These are phyloP conservation scores for Balaeniceps rex DNA, from an alignment of 2,113 vertebrate species.

Conservation along the genomic window DNA sequence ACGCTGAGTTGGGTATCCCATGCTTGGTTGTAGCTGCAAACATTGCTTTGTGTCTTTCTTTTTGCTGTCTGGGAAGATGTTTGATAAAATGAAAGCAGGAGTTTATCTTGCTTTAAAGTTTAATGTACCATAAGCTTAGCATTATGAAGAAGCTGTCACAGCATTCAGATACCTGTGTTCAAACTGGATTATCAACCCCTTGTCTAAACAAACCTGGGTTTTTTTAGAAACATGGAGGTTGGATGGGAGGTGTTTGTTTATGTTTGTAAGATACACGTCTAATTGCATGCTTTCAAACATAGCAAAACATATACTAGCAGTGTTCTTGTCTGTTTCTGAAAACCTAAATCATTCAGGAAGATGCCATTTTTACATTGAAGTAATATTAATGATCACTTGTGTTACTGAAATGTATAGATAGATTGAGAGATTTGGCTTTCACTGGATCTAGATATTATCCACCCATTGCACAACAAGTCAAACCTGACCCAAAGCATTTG, in stretches of 20 bases:
- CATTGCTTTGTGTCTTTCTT: conserved; percentile 52
- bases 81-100: conserved; percentile 62
- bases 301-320: neutral
- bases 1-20: neutral
- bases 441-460: neutral
- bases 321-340: neutral
- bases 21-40: conserved; percentile 27
- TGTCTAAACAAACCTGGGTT: conserved; percentile 60
- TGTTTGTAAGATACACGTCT: neutral
- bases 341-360: neutral
- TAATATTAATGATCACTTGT: neutral
- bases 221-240: conserved; percentile 34
- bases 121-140: conserved; percentile 65
- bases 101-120: conserved; percentile 67
- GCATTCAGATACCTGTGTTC: conserved; percentile 53
- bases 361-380: neutral
- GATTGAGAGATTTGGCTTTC: neutral
- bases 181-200: conserved; percentile 54
- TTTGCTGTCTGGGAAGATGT: conserved; percentile 44
- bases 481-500: neutral
- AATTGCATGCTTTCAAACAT: conserved; percentile 44
- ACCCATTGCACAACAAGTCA: neutral
- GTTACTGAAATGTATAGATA: neutral
- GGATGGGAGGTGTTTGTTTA: conserved; percentile 38
- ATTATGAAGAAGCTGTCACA: conserved; percentile 66